Evolutionary conservation across 2,888 invertebrate species (phyloP).

Genomic region (Chrysina gloriosa): DNA sequence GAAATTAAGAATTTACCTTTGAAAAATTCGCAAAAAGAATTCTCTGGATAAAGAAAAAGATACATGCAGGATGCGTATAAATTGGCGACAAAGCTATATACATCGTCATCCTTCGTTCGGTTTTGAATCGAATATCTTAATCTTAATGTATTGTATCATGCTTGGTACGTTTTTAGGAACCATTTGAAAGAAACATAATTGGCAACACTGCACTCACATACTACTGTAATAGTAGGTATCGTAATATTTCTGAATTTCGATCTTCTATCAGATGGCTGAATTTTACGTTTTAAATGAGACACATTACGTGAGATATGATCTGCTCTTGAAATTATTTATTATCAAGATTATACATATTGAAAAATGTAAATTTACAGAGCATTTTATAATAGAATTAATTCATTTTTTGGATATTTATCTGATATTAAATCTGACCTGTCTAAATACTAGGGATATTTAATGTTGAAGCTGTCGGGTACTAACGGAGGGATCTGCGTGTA

Average conservation of each 20-base stretch:
- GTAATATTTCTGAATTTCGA: neutral
- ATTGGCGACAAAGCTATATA: too few species aligned
- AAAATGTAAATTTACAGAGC: neutral
- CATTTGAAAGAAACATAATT: neutral
- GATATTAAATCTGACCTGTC: neutral
- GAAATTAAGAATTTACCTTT: too few species aligned
- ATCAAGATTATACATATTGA: neutral
- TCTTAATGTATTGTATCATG: too few species aligned
- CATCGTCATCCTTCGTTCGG: too few species aligned
- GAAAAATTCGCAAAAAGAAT: too few species aligned
- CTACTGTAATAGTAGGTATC: neutral
- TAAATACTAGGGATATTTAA: neutral
- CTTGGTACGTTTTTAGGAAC: neutral
- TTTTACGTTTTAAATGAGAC: neutral
- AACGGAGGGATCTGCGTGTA: neutral
- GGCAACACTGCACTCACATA: neutral
- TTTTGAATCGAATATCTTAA: too few species aligned
- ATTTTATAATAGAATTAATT: neutral
- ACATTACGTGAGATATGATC: neutral
- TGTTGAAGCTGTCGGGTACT: neutral
- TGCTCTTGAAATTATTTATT: constrained; percentile 14
- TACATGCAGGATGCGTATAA: too few species aligned
- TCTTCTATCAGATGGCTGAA: neutral
- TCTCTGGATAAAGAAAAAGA: too few species aligned
- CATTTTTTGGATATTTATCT: neutral